These are phyloP conservation scores for Byasa hedistus DNA, from an alignment of 2,888 invertebrate species.

Conservation along the genomic window DNA sequence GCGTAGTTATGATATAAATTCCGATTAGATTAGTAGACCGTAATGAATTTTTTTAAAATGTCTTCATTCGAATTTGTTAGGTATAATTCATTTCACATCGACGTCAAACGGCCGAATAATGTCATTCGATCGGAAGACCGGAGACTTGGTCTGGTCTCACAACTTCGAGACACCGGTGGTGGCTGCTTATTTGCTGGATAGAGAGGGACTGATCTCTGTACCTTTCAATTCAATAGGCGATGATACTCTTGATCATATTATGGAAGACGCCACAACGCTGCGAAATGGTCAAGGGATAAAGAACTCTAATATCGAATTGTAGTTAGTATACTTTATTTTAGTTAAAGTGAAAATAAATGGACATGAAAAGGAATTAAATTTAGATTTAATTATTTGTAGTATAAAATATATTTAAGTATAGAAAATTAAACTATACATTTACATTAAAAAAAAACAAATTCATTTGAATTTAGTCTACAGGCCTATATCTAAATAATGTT, in stretches of 20 bases:
- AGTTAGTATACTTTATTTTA: slow-evolving; percentile 65
- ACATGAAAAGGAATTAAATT: too few relatives aligned
- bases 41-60: not conserved
- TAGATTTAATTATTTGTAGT: too few relatives aligned
- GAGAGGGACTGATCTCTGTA: slow-evolving; percentile 88
- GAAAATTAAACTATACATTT: too few relatives aligned
- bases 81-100: slow-evolving; percentile 92
- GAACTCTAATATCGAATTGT: slow-evolving; percentile 81
- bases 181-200: slow-evolving; percentile 89
- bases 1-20: too few relatives aligned
- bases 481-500: not conserved
- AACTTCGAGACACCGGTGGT: slow-evolving; percentile 94
- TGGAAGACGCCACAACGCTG: slow-evolving; percentile 79
- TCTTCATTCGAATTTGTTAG: slow-evolving; percentile 69
- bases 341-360: not conserved
- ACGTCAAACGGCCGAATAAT: slow-evolving; percentile 93
- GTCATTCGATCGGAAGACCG: slow-evolving; percentile 90
- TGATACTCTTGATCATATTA: slow-evolving; percentile 87
- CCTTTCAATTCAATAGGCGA: slow-evolving; percentile 95
- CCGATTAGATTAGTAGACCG: too few relatives aligned
- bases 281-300: slow-evolving; percentile 80
- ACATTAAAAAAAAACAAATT: too few relatives aligned
- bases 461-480: not conserved
- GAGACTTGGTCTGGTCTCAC: slow-evolving; percentile 91
- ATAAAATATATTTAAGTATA: too few relatives aligned